Percentiles rank a stretch among this genome's conserved stretches.
These are phyloP conservation scores for Prorops nasuta DNA, from an alignment of 1,140 invertebrate genomes.

Conservation along the genomic window DNA sequence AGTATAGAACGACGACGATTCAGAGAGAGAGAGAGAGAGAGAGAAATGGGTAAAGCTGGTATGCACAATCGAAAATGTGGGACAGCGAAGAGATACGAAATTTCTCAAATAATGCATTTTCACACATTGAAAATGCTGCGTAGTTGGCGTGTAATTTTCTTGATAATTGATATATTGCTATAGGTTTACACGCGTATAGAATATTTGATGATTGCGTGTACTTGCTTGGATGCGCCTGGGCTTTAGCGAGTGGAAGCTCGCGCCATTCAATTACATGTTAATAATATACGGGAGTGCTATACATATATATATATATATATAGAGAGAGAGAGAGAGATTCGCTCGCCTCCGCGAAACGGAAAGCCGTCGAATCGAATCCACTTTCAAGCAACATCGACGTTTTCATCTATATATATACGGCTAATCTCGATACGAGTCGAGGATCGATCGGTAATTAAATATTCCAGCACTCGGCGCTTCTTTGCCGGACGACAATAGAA, in stretches of 20 bases:
- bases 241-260: slow-evolving; percentile 31
- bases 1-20: too few species aligned
- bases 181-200: neutral
- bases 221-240: neutral
- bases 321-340: slow-evolving; percentile 29
- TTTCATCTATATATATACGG: slow-evolving; percentile 7
- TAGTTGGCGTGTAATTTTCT: too few species aligned
- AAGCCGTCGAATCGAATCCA: slow-evolving; percentile 27
- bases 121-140: too few species aligned
- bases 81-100: too few species aligned
- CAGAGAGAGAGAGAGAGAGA: too few species aligned
- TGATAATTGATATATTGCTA: neutral
- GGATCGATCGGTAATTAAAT: slow-evolving; percentile 27
- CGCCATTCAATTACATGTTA: slow-evolving; percentile 52
- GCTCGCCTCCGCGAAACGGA: slow-evolving; percentile 24
- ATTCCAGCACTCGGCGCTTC: slow-evolving; percentile 26
- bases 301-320: too few species aligned
- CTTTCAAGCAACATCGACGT: slow-evolving; percentile 21
- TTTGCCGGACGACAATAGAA: slow-evolving; percentile 18
- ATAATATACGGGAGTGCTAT: slow-evolving; percentile 51
- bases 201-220: neutral
- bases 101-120: too few species aligned
- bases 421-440: slow-evolving; percentile 18
- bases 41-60: too few species aligned
- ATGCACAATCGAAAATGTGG: too few species aligned